Conservation (phyloP, 1,140 invertebrate species). For the Polyergus mexicanus region DNA sequence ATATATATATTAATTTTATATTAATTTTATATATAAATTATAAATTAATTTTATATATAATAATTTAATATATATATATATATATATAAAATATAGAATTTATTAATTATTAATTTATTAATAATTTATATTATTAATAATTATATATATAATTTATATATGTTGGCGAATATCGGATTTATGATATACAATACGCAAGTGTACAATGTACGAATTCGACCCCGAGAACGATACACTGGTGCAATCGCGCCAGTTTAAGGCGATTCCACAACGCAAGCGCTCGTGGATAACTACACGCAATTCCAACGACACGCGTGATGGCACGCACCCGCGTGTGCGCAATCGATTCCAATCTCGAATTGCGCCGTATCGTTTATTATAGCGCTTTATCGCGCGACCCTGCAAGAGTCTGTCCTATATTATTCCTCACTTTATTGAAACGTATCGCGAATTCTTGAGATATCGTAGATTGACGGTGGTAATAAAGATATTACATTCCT, state of each 20-base stretch:
- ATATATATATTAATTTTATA: too few species aligned
- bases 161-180: constrained; percentile 19
- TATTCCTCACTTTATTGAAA: constrained; percentile 12
- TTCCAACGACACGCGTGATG: constrained; percentile 75
- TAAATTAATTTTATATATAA: too few species aligned
- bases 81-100: too few species aligned
- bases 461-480: not conserved
- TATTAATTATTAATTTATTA: too few species aligned
- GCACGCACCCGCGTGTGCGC: constrained; percentile 69
- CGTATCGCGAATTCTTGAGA: constrained; percentile 29
- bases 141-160: not conserved
- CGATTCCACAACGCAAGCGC: constrained; percentile 26
- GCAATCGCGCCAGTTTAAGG: constrained; percentile 26
- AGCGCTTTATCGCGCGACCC: constrained; percentile 65
- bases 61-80: too few species aligned
- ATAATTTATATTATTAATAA: not conserved
- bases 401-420: constrained; percentile 18
- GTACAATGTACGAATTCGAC: constrained; percentile 55
- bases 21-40: too few species aligned
- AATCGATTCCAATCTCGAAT: constrained; percentile 71
- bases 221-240: constrained; percentile 9
- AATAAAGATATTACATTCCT: not conserved
- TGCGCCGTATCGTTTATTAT: constrained; percentile 69
- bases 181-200: too few species aligned
- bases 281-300: constrained; percentile 74